Conservation (phyloP, 37 sponge, comb jelly and placozoan species). For the Oopsacas minuta region DNA sequence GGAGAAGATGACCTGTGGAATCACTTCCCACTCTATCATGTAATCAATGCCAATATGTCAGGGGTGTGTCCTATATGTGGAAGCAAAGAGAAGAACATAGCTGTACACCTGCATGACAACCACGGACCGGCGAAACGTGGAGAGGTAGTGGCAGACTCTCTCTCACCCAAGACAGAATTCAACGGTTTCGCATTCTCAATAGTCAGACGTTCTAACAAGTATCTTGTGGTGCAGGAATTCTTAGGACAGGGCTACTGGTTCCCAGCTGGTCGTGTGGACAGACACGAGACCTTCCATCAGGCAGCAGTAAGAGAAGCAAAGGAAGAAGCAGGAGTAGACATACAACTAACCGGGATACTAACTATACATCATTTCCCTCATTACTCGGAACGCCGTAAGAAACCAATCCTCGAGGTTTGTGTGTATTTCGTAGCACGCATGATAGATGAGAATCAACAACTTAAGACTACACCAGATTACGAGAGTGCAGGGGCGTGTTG, state of each 20-base stretch:
- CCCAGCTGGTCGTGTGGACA: constrained; percentile 1
- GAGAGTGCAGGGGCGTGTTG: constrained; percentile 11
- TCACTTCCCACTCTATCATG: neutral
- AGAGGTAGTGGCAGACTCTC: constrained; percentile 11
- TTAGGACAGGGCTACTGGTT: neutral
- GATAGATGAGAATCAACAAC: neutral
- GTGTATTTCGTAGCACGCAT: constrained; percentile 14
- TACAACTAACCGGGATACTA: constrained; percentile 15
- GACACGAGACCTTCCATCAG: constrained; percentile 8
- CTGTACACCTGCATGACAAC: neutral
- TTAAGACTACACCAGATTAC: neutral
- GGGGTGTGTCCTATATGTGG: neutral
- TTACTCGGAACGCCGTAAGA: neutral
- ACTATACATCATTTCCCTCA: neutral
- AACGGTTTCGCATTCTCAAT: neutral
- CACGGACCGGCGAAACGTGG: neutral
- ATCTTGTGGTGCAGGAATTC: constrained; percentile 11
- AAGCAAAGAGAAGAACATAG: neutral
- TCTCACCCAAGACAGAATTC: neutral
- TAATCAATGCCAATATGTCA: neutral
- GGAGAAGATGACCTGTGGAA: neutral
- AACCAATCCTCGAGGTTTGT: neutral
- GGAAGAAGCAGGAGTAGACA: constrained; percentile 22
- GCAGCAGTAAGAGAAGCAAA: constrained; percentile 17
- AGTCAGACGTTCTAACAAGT: neutral